Conservation (phyloP, 2,113 vertebrate genomes). For the Zootoca vivipara region DNA sequence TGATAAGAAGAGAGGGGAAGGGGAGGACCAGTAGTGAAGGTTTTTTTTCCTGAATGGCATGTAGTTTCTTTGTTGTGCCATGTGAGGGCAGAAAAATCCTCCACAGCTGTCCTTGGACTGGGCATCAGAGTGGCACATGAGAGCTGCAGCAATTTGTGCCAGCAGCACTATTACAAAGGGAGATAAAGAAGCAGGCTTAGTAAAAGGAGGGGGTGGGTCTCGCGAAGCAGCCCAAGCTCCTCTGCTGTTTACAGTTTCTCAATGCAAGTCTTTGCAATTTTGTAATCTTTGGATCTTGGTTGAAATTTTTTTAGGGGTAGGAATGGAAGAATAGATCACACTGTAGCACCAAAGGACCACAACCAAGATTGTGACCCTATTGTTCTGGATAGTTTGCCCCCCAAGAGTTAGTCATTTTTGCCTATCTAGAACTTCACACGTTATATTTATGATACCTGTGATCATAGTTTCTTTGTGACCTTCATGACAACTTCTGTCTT, state of each 20-base stretch:
- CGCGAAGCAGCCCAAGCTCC: not conserved
- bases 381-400: not conserved
- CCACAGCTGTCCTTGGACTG: not conserved
- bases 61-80: slow-evolving; percentile 23
- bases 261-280: not conserved
- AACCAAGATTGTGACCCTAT: not conserved
- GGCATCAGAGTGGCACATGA: not conserved
- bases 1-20: slow-evolving; percentile 31
- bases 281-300: not conserved
- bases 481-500: not conserved
- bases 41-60: slow-evolving; percentile 25
- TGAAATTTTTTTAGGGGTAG: not conserved
- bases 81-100: slow-evolving; percentile 44
- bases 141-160: slow-evolving; percentile 1
- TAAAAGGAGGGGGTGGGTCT: not conserved
- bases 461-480: not conserved
- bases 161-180: not conserved
- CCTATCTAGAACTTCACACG: not conserved
- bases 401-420: not conserved
- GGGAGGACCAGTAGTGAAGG: slow-evolving; percentile 8
- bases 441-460: not conserved
- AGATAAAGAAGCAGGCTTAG: not conserved
- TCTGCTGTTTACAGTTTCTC: not conserved
- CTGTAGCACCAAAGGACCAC: not conserved
- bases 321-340: not conserved